These are phyloP conservation scores for Mobula birostris DNA, from an alignment of 2,113 vertebrate genomes.

Conservation along the genomic window DNA sequence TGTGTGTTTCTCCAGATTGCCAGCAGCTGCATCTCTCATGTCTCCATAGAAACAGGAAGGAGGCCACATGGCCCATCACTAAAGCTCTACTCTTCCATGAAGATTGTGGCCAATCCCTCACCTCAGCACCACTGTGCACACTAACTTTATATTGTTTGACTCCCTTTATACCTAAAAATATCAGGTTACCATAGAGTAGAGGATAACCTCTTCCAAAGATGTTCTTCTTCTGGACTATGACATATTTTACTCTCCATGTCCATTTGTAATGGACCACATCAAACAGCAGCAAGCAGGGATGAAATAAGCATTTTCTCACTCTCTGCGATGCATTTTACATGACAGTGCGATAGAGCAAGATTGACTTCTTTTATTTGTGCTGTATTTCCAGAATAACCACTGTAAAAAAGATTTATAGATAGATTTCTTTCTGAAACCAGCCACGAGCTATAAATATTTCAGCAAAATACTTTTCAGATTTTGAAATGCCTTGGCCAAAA, in stretches of 20 bases:
- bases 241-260: background rate
- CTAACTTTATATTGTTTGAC: too few species aligned
- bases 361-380: background rate
- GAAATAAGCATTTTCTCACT: background rate
- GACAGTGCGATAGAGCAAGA: background rate
- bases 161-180: too few species aligned
- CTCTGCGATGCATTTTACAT: background rate
- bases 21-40: too few species aligned
- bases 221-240: background rate
- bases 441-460: slow-evolving; percentile 20
- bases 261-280: background rate
- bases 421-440: background rate
- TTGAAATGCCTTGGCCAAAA: background rate
- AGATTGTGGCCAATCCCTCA: too few species aligned
- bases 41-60: background rate
- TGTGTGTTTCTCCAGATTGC: too few species aligned
- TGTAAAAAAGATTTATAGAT: slow-evolving; percentile 13
- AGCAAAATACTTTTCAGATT: background rate
- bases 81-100: too few species aligned
- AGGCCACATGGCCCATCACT: background rate
- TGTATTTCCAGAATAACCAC: slow-evolving; percentile 19
- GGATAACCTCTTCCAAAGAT: background rate
- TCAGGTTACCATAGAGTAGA: too few species aligned
- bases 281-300: background rate
- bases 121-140: too few species aligned